Conservation (phyloP, 1,140 invertebrate species). For the Homarus americanus region DNA sequence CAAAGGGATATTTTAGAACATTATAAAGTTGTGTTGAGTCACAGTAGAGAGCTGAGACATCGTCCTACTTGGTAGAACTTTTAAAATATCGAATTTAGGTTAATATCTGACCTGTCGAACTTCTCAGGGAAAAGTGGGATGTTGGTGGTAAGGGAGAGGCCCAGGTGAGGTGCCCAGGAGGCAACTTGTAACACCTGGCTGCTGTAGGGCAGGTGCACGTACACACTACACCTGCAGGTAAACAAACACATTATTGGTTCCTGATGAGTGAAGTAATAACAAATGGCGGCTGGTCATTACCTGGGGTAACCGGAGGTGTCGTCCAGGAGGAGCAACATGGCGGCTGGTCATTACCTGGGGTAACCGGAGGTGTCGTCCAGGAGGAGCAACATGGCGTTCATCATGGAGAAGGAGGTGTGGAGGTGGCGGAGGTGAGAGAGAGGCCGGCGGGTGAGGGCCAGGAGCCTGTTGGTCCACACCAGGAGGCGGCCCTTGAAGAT, state of each 20-base stretch:
- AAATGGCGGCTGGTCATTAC: no score
- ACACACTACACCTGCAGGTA: not conserved
- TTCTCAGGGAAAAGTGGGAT: not conserved
- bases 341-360: not conserved
- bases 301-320: no score
- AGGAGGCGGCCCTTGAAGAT: constrained; percentile 9
- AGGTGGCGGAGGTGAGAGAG: not conserved
- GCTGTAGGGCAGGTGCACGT: constrained; percentile 4
- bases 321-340: no score
- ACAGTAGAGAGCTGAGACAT: no score
- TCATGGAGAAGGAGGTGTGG: constrained; percentile 17
- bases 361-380: not conserved
- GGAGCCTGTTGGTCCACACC: constrained; percentile 8
- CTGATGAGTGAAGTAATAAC: no score
- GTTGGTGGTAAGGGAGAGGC: not conserved
- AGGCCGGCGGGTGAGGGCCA: constrained; percentile 27
- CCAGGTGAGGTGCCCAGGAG: not conserved
- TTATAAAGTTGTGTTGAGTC: no score
- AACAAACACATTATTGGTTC: not conserved
- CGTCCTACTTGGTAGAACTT: no score
- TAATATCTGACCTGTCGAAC: not conserved
- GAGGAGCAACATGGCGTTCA: constrained; percentile 29
- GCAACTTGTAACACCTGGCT: not conserved
- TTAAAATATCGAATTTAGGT: no score
- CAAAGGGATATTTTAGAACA: no score